These are phyloP conservation scores for Sternarchorhynchus goeldii DNA, from an alignment of 2,797 vertebrate genomes.

Conservation along the genomic window DNA sequence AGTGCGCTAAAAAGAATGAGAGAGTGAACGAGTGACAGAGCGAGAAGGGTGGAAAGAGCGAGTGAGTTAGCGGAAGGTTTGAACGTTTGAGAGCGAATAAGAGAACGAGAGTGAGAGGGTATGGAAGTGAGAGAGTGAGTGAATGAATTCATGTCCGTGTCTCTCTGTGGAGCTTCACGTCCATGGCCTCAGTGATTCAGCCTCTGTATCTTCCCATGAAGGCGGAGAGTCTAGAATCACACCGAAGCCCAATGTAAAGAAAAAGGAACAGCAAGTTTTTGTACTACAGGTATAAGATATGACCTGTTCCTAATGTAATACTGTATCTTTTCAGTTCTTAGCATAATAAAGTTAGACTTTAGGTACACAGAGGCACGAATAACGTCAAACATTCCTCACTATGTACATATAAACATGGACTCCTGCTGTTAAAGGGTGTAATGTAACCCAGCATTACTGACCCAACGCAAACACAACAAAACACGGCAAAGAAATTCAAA, in stretches of 20 bases:
- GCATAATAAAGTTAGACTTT: too few relatives aligned
- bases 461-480: too few relatives aligned
- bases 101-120: not conserved
- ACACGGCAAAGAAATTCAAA: too few relatives aligned
- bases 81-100: not conserved
- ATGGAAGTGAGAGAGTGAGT: not conserved
- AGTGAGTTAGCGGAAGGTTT: not conserved
- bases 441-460: too few relatives aligned
- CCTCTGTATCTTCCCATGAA: conserved; percentile 58
- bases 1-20: not conserved
- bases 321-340: too few relatives aligned
- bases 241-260: conserved; percentile 16
- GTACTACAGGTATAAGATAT: too few relatives aligned
- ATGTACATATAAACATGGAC: too few relatives aligned
- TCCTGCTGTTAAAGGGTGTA: too few relatives aligned
- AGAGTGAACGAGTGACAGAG: not conserved
- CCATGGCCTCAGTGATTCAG: conserved; percentile 51
- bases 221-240: conserved; percentile 59
- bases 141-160: conserved; percentile 18
- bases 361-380: too few relatives aligned
- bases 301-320: too few relatives aligned
- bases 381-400: too few relatives aligned
- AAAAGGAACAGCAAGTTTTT: not conserved
- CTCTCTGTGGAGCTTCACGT: conserved; percentile 38
- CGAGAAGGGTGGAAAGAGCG: not conserved